Percentiles rank a stretch among this genome's conserved stretches.
Evolutionary conservation across 2,113 vertebrate species (phyloP).

Genomic region (Phocoena sinus): DNA sequence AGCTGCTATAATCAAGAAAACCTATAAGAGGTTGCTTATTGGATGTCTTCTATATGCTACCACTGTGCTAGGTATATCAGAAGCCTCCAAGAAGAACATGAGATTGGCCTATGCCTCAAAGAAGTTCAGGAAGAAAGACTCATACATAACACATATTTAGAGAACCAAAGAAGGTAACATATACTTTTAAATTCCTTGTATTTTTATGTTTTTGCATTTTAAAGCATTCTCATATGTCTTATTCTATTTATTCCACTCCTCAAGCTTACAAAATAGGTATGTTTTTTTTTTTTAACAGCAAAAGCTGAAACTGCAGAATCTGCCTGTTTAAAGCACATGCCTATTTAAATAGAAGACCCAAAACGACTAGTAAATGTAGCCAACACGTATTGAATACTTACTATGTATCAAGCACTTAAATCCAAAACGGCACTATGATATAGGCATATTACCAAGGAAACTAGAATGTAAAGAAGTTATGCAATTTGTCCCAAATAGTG

Average conservation of each 20-base stretch:
- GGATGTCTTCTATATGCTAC: not conserved
- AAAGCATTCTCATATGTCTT: not conserved
- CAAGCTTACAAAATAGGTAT: not conserved
- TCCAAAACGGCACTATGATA: not conserved
- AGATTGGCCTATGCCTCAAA: not conserved
- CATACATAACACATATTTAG: not conserved
- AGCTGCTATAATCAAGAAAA: not conserved
- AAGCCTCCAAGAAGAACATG: not conserved
- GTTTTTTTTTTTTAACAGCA: not conserved
- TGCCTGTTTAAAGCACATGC: not conserved
- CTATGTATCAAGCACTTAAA: not conserved
- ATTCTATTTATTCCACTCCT: not conserved
- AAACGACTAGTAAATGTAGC: not conserved
- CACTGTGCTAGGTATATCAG: accelerated
- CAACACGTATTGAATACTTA: not conserved
- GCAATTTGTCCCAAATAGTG: not conserved
- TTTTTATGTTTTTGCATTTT: not conserved
- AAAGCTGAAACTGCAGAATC: not conserved
- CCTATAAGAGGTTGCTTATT: not conserved
- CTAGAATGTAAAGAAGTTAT: not conserved
- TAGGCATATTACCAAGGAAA: not conserved
- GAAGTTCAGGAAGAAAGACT: not conserved
- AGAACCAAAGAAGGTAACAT: not conserved
- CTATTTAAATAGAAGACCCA: not conserved
- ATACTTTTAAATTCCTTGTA: not conserved